A percentile compares a stretch with the other conserved stretches of the same genome.
Conservation (phyloP, 1,140 invertebrate genomes). For the Dreissena polymorpha region DNA sequence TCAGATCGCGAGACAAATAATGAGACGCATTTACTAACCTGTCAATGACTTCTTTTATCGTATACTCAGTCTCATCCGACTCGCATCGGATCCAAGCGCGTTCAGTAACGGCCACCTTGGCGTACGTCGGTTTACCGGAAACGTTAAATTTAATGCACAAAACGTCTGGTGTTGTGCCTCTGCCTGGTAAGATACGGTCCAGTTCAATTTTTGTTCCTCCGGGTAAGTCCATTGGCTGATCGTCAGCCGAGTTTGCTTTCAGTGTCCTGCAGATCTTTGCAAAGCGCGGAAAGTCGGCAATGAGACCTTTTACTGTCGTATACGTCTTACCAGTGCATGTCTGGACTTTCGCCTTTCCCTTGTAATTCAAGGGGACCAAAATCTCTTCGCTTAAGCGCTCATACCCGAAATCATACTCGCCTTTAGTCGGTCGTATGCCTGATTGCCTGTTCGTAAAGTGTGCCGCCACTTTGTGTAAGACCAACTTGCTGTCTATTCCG, state of each 20-base stretch:
- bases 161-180: background rate
- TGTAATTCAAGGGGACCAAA: slow-evolving; percentile 44
- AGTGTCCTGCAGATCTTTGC: slow-evolving; percentile 28
- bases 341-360: slow-evolving; percentile 39
- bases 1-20: no score
- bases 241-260: background rate
- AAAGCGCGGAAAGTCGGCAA: slow-evolving; percentile 35
- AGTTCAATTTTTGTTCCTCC: slow-evolving; percentile 37
- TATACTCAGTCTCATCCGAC: slow-evolving; percentile 33
- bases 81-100: slow-evolving; percentile 9
- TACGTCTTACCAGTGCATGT: slow-evolving; percentile 6
- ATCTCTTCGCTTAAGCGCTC: slow-evolving; percentile 19
- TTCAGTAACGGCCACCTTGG: slow-evolving; percentile 2
- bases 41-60: slow-evolving; percentile 36
- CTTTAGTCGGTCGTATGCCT: background rate
- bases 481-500: slow-evolving; percentile 26
- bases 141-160: slow-evolving; percentile 12
- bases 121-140: background rate
- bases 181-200: slow-evolving; percentile 33
- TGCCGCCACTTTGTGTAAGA: slow-evolving; percentile 42
- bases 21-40: slow-evolving; percentile 12
- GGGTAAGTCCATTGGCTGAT: background rate
- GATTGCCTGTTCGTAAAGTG: slow-evolving; percentile 9
- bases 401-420: background rate
- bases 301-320: slow-evolving; percentile 9